A percentile compares a stretch with the other conserved stretches of the same genome.
phyloP scores from a whole-genome alignment of 2,797 vertebrate genomes.

The Ambastaia sidthimunki region DNA sequence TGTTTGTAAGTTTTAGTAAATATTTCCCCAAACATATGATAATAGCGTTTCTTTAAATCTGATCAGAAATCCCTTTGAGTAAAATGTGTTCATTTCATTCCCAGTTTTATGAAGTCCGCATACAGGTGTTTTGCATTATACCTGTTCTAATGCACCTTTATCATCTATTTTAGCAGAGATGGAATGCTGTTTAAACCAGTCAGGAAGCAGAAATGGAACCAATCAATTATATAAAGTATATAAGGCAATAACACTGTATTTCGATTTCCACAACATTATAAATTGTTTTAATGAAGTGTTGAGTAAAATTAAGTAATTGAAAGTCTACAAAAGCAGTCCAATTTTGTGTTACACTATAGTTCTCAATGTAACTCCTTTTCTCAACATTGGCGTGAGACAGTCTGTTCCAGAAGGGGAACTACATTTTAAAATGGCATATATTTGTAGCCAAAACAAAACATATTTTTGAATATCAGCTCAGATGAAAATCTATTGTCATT shows the following conservation, averaged over 20 bases:
- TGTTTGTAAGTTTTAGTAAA: no score
- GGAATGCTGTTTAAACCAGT: neutral
- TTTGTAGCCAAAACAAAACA: neutral
- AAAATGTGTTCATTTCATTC: neutral
- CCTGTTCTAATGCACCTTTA: neutral
- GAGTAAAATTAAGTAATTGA: no score
- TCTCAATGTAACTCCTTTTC: no score
- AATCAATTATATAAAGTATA: neutral
- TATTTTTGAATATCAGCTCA: slow-evolving; percentile 66
- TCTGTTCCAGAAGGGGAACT: neutral
- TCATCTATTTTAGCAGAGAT: neutral
- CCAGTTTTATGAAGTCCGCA: neutral
- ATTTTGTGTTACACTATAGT: no score
- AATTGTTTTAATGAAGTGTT: no score
- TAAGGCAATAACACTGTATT: no score
- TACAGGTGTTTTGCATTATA: neutral
- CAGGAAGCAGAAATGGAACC: neutral
- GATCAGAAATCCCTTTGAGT: no score
- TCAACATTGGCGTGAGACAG: neutral
- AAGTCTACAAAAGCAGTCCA: no score
- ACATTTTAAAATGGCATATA: neutral
- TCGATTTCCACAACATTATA: no score
- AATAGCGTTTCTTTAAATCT: no score
- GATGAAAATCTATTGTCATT: slow-evolving; percentile 68
- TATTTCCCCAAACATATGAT: no score